Evolutionary conservation across 2,888 invertebrate species (phyloP).

Genomic region (Chrysolina oricalcia): DNA sequence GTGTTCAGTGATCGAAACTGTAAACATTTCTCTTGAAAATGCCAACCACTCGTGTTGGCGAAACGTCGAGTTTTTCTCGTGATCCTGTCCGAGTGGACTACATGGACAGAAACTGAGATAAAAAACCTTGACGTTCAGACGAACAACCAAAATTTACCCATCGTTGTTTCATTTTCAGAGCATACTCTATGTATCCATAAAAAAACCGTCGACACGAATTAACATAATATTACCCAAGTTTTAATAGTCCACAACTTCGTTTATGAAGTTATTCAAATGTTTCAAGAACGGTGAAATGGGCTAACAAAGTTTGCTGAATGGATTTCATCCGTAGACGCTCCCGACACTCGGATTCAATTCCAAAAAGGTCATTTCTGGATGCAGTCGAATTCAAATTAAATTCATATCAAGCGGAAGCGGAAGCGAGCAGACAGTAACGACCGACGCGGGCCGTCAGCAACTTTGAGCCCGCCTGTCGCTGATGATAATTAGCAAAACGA

Average conservation of each 20-base stretch:
- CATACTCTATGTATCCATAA: too few species aligned
- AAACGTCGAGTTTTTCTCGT: too few species aligned
- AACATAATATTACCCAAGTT: background rate
- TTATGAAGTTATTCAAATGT: background rate
- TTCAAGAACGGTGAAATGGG: background rate
- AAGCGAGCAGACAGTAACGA: background rate
- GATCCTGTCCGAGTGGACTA: too few species aligned
- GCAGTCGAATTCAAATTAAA: conserved; percentile 19
- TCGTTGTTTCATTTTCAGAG: too few species aligned
- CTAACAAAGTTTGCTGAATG: background rate
- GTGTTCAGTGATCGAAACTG: too few species aligned
- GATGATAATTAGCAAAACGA: conserved; percentile 13
- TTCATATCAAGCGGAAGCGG: conserved; percentile 11
- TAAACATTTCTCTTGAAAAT: too few species aligned
- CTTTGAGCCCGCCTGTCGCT: background rate
- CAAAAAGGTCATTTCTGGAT: conserved; percentile 2
- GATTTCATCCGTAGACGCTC: background rate
- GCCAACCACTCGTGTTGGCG: too few species aligned
- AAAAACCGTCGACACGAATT: background rate
- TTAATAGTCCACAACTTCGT: background rate
- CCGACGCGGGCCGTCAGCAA: background rate
- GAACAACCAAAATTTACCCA: too few species aligned
- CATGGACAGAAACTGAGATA: too few species aligned
- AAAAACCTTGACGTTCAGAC: too few species aligned
- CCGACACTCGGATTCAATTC: background rate